Base-by-base conservation (phyloP, 2,797 vertebrate species). In the Pseudomugil gertrudae region DNA sequence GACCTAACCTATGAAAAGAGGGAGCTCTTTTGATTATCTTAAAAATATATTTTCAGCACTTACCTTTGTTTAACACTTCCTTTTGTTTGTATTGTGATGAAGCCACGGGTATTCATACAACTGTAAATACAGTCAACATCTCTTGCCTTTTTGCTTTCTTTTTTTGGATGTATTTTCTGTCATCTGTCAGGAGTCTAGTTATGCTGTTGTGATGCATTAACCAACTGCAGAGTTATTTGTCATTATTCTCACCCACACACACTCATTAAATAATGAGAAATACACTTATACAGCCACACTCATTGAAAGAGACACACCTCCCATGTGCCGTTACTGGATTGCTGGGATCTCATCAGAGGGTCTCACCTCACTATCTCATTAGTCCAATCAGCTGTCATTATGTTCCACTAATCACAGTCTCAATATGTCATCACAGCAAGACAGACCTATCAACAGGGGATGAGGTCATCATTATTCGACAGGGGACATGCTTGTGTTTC, bases 331-430 rank as follows among this genome's bases (percentile, higher is more conserved):
- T 63, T 47, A 23, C n/a, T 0, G 23, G 63, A 59, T 68, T 66
- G 67, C 71, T 67, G 66, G 69, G 64, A 79, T 79, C 66, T 81
- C 78, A 76, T 81, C 79, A 76, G 58, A 55, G 23, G 68, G 67
- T 73, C 71, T 80, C 78, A 65, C 65, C 51, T 76, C 73, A 48
- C 58, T 57, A 32, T 63, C 76, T 77, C 54, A 57, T 80, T 72
- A 76, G 73, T 79, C 76, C 76, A 81, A 87, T 87, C 86, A 84
- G 57, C 60, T 79, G 76, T 87, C 76, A 81, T 87, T 84, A 84
- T 79, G 58, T 77, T 74, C 29, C 53, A 4, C 71, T 80, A 72
- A 87, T 87, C 69, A 82, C 72, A n/a, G 27, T 77, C 80, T 80
- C 79, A 69, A 66, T 70, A 57, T 84, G 80, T 84, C 84, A 78